Conservation (phyloP, 2,888 invertebrate species). For the Lasioglossum leucozonium region DNA sequence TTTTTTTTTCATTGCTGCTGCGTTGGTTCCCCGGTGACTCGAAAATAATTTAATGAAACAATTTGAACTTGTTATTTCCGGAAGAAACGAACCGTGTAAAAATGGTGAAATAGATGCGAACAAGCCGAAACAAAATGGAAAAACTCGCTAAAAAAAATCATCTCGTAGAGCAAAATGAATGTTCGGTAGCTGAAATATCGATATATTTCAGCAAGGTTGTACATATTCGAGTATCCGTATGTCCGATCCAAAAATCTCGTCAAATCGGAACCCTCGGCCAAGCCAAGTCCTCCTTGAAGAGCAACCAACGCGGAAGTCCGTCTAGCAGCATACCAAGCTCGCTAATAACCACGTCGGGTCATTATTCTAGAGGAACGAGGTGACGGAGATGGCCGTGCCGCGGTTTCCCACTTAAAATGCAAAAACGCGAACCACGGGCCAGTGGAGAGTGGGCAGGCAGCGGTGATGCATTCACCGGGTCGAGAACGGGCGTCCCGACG, state of each 20-base stretch:
- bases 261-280: slow-evolving; percentile 4
- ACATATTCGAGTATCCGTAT: not conserved
- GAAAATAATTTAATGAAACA: not conserved
- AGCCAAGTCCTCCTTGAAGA: not conserved
- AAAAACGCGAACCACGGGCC: slow-evolving; percentile 34
- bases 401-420: slow-evolving; percentile 56
- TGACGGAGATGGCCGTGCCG: slow-evolving; percentile 40
- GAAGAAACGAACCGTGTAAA: too few species aligned
- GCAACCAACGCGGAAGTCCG: slow-evolving; percentile 48
- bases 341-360: slow-evolving; percentile 55
- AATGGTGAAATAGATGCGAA: too few species aligned
- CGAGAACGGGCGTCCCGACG: slow-evolving; percentile 29
- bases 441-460: slow-evolving; percentile 31
- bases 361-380: slow-evolving; percentile 55
- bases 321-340: slow-evolving; percentile 43
- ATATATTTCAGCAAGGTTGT: not conserved
- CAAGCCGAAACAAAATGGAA: too few species aligned
- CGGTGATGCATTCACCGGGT: slow-evolving; percentile 58
- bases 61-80: not conserved
- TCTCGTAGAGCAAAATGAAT: too few species aligned
- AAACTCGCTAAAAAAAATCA: too few species aligned
- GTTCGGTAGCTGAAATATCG: not conserved
- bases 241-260: not conserved
- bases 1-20: not conserved
- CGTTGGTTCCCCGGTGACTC: not conserved